A percentile compares a stretch with the other conserved stretches of the same genome.
phyloP scores from a whole-genome alignment of 92 coral and sea anemone species.

The Scolanthus callimorphus region DNA sequence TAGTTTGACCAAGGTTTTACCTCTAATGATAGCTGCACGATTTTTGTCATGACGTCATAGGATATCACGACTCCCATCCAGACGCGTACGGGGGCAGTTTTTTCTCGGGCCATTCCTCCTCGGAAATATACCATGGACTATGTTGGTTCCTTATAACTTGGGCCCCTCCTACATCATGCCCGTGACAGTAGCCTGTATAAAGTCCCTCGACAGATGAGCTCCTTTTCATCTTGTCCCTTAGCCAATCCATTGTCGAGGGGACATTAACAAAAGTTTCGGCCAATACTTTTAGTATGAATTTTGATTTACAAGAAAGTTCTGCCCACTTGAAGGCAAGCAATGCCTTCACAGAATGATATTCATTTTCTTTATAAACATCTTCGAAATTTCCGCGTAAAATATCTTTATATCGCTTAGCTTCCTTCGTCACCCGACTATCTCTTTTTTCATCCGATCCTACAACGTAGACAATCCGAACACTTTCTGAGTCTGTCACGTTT shows the following conservation, averaged over 20 bases:
- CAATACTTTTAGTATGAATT: slow-evolving; percentile 51
- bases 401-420: slow-evolving; percentile 47
- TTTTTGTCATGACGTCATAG: slow-evolving; percentile 49
- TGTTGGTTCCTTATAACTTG: slow-evolving; percentile 47
- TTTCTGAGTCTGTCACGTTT: slow-evolving; percentile 23
- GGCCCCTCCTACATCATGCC: slow-evolving; percentile 39
- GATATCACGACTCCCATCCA: slow-evolving; percentile 67
- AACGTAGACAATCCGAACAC: slow-evolving; percentile 52
- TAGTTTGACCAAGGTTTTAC: too few species aligned
- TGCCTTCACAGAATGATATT: slow-evolving; percentile 58
- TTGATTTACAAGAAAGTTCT: slow-evolving; percentile 36
- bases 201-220: slow-evolving; percentile 20
- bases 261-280: slow-evolving; percentile 74
- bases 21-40: slow-evolving; percentile 44
- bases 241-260: slow-evolving; percentile 36
- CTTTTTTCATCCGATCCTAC: slow-evolving; percentile 66
- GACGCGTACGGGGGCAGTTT: slow-evolving; percentile 64
- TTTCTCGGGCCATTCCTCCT: slow-evolving; percentile 53
- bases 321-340: slow-evolving; percentile 80
- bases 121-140: slow-evolving; percentile 72
- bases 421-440: slow-evolving; percentile 59
- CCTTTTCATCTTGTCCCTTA: slow-evolving; percentile 11
- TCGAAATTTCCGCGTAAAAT: slow-evolving; percentile 65
- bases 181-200: slow-evolving; percentile 76
- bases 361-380: slow-evolving; percentile 68